Conservation (phyloP, 2,888 invertebrate species). For the Trissolcus brochymenae region DNA sequence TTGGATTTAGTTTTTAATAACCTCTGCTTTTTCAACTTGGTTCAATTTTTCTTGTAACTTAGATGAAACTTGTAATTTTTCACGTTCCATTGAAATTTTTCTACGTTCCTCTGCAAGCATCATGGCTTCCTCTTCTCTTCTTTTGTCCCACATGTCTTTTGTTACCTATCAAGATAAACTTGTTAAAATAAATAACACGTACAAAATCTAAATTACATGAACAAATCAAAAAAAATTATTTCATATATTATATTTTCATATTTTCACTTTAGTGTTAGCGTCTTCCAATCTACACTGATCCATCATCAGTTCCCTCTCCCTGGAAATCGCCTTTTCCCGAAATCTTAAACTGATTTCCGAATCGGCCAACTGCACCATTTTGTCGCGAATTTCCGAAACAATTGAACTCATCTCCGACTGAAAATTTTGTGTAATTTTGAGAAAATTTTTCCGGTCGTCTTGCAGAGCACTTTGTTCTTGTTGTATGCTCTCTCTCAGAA, state of each 20-base stretch:
- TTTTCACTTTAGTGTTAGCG: constrained; percentile 17
- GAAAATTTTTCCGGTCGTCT: constrained; percentile 65
- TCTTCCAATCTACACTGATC: constrained; percentile 71
- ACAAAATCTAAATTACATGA: not conserved
- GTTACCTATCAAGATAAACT: constrained; percentile 62
- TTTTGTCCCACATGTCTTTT: constrained; percentile 69
- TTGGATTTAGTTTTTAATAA: constrained; percentile 1
- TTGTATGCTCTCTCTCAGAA: constrained; percentile 64
- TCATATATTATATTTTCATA: not conserved
- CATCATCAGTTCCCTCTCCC: constrained; percentile 69
- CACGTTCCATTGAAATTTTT: constrained; percentile 65
- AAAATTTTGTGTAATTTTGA: constrained; percentile 64
- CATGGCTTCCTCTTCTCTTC: constrained; percentile 67
- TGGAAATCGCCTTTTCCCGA: constrained; percentile 63
- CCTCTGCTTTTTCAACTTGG: constrained; percentile 68
- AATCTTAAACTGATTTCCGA: constrained; percentile 65
- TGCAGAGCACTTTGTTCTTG: constrained; percentile 63
- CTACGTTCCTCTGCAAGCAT: constrained; percentile 67
- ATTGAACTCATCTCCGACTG: constrained; percentile 63
- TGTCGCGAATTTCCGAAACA: constrained; percentile 65
- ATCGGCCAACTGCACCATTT: constrained; percentile 61
- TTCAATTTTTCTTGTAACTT: constrained; percentile 65
- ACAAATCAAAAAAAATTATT: not conserved
- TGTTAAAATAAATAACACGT: not conserved
- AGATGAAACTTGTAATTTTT: constrained; percentile 67